Evolutionary conservation across 1,140 invertebrate genomes (phyloP), one percentile per base, ranked within the genome.

Genomic region (Bombyx mandarina): DNA sequence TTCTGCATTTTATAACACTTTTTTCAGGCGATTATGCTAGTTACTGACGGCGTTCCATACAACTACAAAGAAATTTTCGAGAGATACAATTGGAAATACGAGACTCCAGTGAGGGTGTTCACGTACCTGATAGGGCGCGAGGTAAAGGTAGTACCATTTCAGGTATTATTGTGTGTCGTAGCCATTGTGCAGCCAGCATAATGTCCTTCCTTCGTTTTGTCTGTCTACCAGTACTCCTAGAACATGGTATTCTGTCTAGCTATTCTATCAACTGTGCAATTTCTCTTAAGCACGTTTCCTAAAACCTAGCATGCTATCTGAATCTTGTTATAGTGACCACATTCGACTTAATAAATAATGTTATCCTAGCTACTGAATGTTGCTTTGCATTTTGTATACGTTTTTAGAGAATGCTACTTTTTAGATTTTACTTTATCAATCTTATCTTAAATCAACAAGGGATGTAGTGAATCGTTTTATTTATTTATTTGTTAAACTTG

Each of bases 71-170:
- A 97, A 67, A 93, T 99, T 51, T 99, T 99, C 81, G 90, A 95
- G 71, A 88, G 90, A 60, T 97, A 95, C 84, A 99, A 99, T 83
- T 95, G 93, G 93, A 89, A 89, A 44, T 89, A 92, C 60, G 89
- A 91, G 62, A 94, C 92, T 82, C 92, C 96, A 61, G 96, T 99
- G 8, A 90, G 98, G 67, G 93, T 99, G 60, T 99, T 99, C 87
- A 99, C 98, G 42, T 99, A 99, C 90, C 90, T 99, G 61, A 97
- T 99, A 86, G 97, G 98, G 52, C 91, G 96, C 75, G 97, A 99
- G 89, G 92, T 94, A 65, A 85, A 86, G 83, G 82, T 86, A 85
- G 82, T 85, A 85, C 79, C 83, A 87, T 75, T 84, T 75, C 83
- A 87, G 77, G 82, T 85, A 79, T 84, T 87, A 87, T 80, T 87